These are phyloP conservation scores for Anarhynchus alexandrinus DNA, from an alignment of 2,113 vertebrate genomes.

Conservation along the genomic window DNA sequence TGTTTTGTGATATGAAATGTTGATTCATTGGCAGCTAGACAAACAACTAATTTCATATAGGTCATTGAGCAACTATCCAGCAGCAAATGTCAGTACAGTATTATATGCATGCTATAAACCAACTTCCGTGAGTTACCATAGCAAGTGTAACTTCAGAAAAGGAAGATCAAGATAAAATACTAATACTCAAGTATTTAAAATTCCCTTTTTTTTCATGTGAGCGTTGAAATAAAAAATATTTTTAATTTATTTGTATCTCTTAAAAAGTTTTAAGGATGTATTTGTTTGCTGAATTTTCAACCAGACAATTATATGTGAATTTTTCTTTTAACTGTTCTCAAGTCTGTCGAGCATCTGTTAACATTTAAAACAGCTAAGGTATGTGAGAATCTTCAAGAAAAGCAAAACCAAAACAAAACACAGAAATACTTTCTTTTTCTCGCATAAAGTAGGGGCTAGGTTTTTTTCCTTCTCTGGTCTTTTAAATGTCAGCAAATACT, in stretches of 20 bases:
- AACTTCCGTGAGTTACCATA: neutral
- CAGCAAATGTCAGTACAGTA: neutral
- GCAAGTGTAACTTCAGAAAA: neutral
- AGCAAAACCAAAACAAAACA: neutral
- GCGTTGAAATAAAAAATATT: neutral
- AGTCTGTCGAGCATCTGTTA: slow-evolving; percentile 3
- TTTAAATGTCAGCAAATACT: slow-evolving; percentile 13
- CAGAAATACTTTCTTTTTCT: neutral
- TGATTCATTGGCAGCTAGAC: neutral
- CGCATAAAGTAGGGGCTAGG: neutral
- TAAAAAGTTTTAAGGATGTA: neutral
- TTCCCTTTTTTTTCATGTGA: neutral
- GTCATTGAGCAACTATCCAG: neutral
- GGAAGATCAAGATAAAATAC: neutral
- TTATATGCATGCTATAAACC: neutral
- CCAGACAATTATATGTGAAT: neutral
- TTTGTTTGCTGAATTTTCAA: neutral
- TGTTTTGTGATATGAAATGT: neutral
- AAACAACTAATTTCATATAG: neutral
- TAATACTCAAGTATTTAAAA: neutral
- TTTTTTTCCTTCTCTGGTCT: neutral
- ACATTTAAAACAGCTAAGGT: slow-evolving; percentile 18
- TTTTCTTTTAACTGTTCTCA: neutral
- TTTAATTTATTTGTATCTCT: neutral
- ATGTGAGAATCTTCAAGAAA: neutral